Percentiles rank a stretch among this genome's conserved stretches.
Evolutionary conservation across 2,888 invertebrate species (phyloP).

Genomic region (Limulus polyphemus): DNA sequence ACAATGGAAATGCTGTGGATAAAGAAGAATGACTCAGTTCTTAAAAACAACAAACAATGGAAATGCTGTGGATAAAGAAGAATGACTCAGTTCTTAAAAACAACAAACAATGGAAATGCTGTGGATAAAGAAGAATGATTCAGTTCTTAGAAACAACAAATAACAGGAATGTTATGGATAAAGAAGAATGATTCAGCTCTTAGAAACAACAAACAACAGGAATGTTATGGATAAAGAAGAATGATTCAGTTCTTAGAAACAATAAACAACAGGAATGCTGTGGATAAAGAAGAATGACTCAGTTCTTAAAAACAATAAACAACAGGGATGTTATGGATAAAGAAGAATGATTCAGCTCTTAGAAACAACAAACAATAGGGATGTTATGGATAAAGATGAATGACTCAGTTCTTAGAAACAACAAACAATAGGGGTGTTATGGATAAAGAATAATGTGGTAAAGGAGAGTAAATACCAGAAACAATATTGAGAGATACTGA

Average conservation of each 20-base stretch:
- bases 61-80: constrained; percentile 7
- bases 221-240: background rate
- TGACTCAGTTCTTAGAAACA: no score
- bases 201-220: background rate
- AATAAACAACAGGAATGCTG: background rate
- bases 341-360: no score
- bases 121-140: background rate
- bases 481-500: no score
- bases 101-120: background rate
- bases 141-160: no score
- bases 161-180: background rate
- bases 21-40: constrained; percentile 4
- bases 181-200: background rate
- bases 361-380: no score
- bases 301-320: no score
- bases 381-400: no score
- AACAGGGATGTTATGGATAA: no score
- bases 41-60: constrained; percentile 17
- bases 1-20: background rate
- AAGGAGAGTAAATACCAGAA: no score
- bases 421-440: no score
- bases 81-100: background rate
- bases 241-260: background rate
- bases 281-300: no score
- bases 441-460: no score